Evolutionary conservation across 2,888 invertebrate genomes (phyloP), one percentile per base, ranked within the genome.

Genomic region (Andricus curvator): DNA sequence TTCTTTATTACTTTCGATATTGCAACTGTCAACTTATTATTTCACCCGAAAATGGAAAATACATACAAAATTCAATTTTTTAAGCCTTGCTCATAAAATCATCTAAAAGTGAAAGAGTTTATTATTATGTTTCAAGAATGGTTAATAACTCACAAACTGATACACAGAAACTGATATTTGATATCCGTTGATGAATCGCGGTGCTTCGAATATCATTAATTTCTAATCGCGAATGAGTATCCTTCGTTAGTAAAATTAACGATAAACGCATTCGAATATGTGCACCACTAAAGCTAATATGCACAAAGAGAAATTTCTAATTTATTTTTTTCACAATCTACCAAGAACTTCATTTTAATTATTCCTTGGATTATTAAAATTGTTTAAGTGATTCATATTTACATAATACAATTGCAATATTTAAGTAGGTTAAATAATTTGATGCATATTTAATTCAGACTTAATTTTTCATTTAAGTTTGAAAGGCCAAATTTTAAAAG

Each of bases 201-300:
- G 51, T 6, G 33, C 13, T 33, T 74, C 33, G n/a, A 56, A 74
- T 56, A 56, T 51, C 56, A 74, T 56, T 74, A 74, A 74, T 74
- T 51, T 56, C 33, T 74, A 74, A 74, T 74, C 74, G 29, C 70
- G 48, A 20, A 29, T 51, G 48, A 70, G 48, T 70, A 29, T 56
- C 74, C 33, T 74, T 74, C 74, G 74, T 74, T 74, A 56, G 74
- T 29, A 20, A 20, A 74, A 56, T 74, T 56, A 74, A 56, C 33
- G n/a, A 33, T 56, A 51, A 29, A 51, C 29, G 56, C 20, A 48
- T 48, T 25, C 48, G 17, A 65, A 37, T 70, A 48, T 22, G 25
- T 74, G 48, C n/a, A 56, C 48, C 20, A 33, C 5, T 51, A 20
- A 74, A 74, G 15, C 20, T 51, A 25, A 74, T 67, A 41, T 22